These are phyloP conservation scores for Drosophila orosa DNA, from an alignment of 1,140 invertebrate species.

Conservation along the genomic window DNA sequence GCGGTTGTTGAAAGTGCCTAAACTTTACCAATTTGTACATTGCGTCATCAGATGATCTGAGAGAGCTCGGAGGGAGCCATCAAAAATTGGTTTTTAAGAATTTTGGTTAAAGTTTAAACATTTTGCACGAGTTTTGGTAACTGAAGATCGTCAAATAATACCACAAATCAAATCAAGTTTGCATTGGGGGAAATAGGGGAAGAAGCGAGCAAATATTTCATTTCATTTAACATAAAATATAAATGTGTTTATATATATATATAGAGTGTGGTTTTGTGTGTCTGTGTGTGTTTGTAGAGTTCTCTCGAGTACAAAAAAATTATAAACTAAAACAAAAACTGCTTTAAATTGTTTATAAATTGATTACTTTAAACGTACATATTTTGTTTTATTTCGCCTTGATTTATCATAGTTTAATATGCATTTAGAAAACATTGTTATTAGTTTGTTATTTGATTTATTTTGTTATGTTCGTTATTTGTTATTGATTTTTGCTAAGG, in stretches of 20 bases:
- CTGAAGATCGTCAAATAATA: slow-evolving; percentile 50
- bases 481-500: slow-evolving; percentile 82
- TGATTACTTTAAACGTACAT: slow-evolving; percentile 53
- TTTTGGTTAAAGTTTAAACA: slow-evolving; percentile 76
- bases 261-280: slow-evolving; percentile 3
- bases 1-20: slow-evolving; percentile 64
- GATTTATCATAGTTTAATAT: slow-evolving; percentile 43
- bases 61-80: slow-evolving; percentile 78
- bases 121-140: slow-evolving; percentile 53
- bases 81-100: slow-evolving; percentile 77
- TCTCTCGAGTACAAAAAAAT: slow-evolving; percentile 46
- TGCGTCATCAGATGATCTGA: slow-evolving; percentile 85
- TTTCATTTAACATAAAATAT: slow-evolving; percentile 38
- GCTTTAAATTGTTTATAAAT: slow-evolving; percentile 64
- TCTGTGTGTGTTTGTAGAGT: slow-evolving; percentile 10
- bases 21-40: slow-evolving; percentile 84
- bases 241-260: not conserved
- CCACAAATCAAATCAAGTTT: slow-evolving; percentile 10
- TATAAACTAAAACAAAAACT: slow-evolving; percentile 71
- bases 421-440: slow-evolving; percentile 49
- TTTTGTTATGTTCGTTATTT: slow-evolving; percentile 40
- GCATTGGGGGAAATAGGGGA: not conserved
- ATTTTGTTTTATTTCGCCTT: slow-evolving; percentile 43
- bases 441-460: slow-evolving; percentile 27
- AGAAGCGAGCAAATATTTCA: slow-evolving; percentile 56